Conservation (phyloP, 1,140 invertebrate species). For the Drosophila mojavensis region DNA sequence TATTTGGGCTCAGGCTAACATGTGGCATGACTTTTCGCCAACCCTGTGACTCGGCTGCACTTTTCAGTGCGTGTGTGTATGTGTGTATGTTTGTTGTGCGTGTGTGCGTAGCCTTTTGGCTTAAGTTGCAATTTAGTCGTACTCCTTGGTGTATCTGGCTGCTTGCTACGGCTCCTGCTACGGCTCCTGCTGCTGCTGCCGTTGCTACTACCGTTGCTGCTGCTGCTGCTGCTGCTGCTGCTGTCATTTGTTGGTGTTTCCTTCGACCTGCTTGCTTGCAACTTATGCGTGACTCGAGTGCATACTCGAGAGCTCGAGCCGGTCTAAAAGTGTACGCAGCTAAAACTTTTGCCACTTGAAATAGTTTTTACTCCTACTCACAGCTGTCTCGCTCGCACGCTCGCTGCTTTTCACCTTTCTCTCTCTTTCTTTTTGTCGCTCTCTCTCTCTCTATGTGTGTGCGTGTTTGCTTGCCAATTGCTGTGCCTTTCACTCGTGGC, state of each 20-base stretch:
- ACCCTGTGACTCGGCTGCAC: constrained; percentile 44
- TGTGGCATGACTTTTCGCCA: constrained; percentile 19
- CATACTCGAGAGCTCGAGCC: constrained; percentile 71
- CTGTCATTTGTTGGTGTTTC: constrained; percentile 72
- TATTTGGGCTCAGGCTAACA: constrained; percentile 14
- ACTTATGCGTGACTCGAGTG: constrained; percentile 81
- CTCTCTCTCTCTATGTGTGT: neutral
- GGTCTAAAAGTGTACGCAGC: constrained; percentile 74
- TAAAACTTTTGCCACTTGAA: constrained; percentile 80
- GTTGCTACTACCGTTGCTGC: no score
- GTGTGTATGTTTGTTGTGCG: constrained; percentile 8
- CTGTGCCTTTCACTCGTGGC: constrained; percentile 55
- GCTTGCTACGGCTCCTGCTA: constrained; percentile 8
- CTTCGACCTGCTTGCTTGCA: constrained; percentile 75
- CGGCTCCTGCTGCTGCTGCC: constrained; percentile 10
- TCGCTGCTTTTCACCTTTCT: constrained; percentile 30
- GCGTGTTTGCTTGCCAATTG: constrained; percentile 36
- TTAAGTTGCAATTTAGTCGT: constrained; percentile 73
- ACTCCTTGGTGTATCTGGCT: constrained; percentile 27
- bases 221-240: constrained; percentile 24
- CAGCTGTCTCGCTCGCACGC: neutral
- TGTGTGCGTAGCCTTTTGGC: constrained; percentile 73
- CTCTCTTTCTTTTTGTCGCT: constrained; percentile 7
- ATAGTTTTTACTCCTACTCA: constrained; percentile 57
- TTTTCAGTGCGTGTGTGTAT: constrained; percentile 19